Conservation (phyloP, 2,888 invertebrate genomes). For the Volucella zonaria region DNA sequence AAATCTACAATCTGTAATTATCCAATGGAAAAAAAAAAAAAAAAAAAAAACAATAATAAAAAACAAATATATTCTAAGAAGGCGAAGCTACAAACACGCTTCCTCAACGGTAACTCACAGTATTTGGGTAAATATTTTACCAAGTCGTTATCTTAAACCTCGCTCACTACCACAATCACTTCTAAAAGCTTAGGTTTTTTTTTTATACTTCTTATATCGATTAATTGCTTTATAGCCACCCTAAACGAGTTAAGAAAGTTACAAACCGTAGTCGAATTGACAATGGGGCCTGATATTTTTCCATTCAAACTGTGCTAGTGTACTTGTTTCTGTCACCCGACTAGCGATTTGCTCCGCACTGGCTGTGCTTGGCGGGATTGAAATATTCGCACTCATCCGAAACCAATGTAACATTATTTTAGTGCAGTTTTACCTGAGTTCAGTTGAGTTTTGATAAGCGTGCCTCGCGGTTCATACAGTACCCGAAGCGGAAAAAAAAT, state of each 20-base stretch:
- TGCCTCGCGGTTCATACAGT: slow-evolving; percentile 49
- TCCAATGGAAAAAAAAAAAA: neutral
- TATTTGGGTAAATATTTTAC: slow-evolving; percentile 32
- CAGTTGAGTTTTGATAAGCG: slow-evolving; percentile 70
- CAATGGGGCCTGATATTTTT: slow-evolving; percentile 17
- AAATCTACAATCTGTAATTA: neutral
- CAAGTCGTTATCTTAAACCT: slow-evolving; percentile 27
- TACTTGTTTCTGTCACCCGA: slow-evolving; percentile 24
- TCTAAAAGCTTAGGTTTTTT: slow-evolving; percentile 3
- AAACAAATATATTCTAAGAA: slow-evolving; percentile 1
- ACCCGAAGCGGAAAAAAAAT: slow-evolving; percentile 31
- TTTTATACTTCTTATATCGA: neutral
- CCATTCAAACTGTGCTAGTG: neutral
- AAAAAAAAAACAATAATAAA: neutral
- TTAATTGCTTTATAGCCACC: slow-evolving; percentile 45
- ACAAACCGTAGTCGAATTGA: neutral
- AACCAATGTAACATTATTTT: slow-evolving; percentile 30
- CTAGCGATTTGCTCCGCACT: slow-evolving; percentile 21
- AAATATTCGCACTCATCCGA: slow-evolving; percentile 6
- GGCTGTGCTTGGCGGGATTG: slow-evolving; percentile 6
- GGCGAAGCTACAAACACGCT: slow-evolving; percentile 4
- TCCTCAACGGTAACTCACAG: neutral
- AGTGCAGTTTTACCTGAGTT: slow-evolving; percentile 55
- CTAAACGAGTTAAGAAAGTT: slow-evolving; percentile 40
- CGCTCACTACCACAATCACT: slow-evolving; percentile 15